Evolutionary conservation across 2,113 vertebrate species (phyloP), one percentile per base, ranked within the genome.

Genomic region (Bucco capensis): DNA sequence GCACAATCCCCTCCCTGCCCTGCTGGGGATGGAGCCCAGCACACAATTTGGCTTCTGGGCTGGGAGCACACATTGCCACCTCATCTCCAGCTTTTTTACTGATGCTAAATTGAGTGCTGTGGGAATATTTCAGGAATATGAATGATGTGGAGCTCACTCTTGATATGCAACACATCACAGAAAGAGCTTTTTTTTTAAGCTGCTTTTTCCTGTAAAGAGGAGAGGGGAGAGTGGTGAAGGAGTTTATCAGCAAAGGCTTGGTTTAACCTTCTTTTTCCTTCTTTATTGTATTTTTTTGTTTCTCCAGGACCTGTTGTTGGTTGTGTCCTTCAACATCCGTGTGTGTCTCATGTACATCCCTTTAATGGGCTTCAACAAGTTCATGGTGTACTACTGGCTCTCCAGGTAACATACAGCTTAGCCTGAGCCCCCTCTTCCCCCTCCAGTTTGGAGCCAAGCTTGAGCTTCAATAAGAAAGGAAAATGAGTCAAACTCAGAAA

Each of bases 321-420:
- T 90, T 22, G 28, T 90, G 19, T 7, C 8, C 65, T 97, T 80
- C 87, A 93, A 84, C 61, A 24, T 96, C 66, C 92, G 96, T 76
- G 38, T 96, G 16, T 92, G 60, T 18, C 82, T 96, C 71, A 96
- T 96, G 96, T 97, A 95, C 7, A 1, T 96, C 50, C 96, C 96
- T 88, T 53, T 97, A 70, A 96, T 97, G 96, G 96, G 96, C 65
- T 95, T 97, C 73, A 96, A 58, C 44, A 53, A 9, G 24, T 97
- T 96, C 89, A 95, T 96, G 96, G 4, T 89, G 0, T 96, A 91
- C 77, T 96, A 94, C 87, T 96, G 96, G 95, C 12, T 89, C 33
- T 80, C 92, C 94, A 97, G 96, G 96, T 97, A 95, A 92, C 16
- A 47, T 60, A 24, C 35, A 76, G 19, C 42, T 13, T 8, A 14